These are phyloP conservation scores for Microtus richardsoni DNA, from an alignment of 2,113 vertebrate species.

Conservation along the genomic window DNA sequence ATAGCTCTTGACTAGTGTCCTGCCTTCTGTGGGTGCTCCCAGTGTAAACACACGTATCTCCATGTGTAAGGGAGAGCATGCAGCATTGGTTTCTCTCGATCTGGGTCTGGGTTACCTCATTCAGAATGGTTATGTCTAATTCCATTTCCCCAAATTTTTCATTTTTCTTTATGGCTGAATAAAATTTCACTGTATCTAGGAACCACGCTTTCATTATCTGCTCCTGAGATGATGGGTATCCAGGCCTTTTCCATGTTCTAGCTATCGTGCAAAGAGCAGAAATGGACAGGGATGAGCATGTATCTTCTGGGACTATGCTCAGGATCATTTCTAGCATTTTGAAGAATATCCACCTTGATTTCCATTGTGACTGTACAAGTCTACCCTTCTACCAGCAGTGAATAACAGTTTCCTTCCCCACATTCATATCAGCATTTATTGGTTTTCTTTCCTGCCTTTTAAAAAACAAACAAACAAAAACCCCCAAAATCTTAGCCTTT, in stretches of 20 bases:
- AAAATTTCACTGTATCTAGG: not conserved
- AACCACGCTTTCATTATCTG: not conserved
- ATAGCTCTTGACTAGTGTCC: not conserved
- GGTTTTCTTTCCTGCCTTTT: not conserved
- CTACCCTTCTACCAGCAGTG: not conserved
- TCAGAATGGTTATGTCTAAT: not conserved
- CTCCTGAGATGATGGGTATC: not conserved
- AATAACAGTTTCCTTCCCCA: not conserved
- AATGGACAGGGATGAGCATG: not conserved
- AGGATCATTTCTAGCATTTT: not conserved
- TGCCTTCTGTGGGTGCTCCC: not conserved
- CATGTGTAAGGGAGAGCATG: not conserved
- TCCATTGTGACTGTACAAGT: not conserved
- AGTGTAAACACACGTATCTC: not conserved
- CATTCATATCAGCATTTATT: not conserved
- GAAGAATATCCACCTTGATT: not conserved
- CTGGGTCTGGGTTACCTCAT: not conserved
- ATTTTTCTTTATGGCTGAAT: not conserved
- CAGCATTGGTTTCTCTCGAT: not conserved
- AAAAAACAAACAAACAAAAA: not conserved
- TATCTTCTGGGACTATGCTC: not conserved
- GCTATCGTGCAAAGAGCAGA: not conserved
- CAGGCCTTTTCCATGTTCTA: not conserved
- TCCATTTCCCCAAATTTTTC: not conserved
- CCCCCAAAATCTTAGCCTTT: not conserved